Evolutionary conservation across 2,888 invertebrate species (phyloP), one percentile per base, ranked within the genome.

Genomic region (Sarcophaga carnaria): DNA sequence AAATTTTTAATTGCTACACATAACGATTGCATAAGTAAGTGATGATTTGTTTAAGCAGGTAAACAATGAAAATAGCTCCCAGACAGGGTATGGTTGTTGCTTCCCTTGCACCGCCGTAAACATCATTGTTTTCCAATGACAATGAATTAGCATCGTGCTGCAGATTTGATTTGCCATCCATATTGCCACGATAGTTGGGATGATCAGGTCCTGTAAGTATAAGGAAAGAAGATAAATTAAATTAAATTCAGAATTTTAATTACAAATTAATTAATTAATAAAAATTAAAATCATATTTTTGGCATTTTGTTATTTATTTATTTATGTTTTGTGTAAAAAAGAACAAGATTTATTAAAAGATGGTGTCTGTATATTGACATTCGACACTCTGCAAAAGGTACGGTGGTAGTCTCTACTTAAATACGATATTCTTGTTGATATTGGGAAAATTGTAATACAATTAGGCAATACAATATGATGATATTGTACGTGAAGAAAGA

Each of bases 71-170:
- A 64, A 37, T 20, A 17, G 54, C 27, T 3, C 54, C 0, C 22
- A 49, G 14, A 25, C 54, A 27, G 27, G 49, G 27, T 69, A 4
- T 6, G n/a, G 12, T 4, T n/a, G 6, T n/a, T 14, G 25, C 27
- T 37, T 66, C 4, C 14, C 25, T 45, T 10, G 78, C 82, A 12
- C 45, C 69, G 67, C 27, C 80, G 22, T 74, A 83, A 0, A 76
- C 79, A 63, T 70, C 82, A 82, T 93, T 92, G 87, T 90, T 90
- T 76, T 92, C 92, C 79, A 93, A 91, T 69, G 93, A 93, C 14
- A 93, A 83, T 54, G 92, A 92, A 80, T 93, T 91, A 80, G 93
- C 93, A 86, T 93, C 93, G 45, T 93, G 92, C 67, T 92, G 92
- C 63, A 88, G 87, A 2, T 88, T 74, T 83, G 85, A 90, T 64